These are phyloP conservation scores for Callimorpha dominula DNA, from an alignment of 2,888 invertebrate species.

Conservation along the genomic window DNA sequence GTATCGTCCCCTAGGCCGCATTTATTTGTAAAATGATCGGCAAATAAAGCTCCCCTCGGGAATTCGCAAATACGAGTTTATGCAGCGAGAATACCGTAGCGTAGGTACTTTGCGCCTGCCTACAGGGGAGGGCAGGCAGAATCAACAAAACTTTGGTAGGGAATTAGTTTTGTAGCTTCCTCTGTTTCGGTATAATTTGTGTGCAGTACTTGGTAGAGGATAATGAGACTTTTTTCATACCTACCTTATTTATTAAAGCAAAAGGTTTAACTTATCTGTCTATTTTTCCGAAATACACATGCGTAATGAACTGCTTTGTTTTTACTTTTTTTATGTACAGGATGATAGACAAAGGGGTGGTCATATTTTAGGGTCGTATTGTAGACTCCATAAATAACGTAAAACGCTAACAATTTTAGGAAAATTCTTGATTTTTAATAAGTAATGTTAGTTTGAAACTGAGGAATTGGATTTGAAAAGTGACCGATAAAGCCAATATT, in stretches of 20 bases:
- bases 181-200: conserved; percentile 33
- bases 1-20: conserved; percentile 61
- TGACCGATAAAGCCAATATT: too few relatives aligned
- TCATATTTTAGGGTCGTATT: too few relatives aligned
- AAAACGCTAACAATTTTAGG: too few relatives aligned
- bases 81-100: conserved; percentile 5
- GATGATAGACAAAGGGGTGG: too few relatives aligned
- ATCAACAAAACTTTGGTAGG: conserved; percentile 6
- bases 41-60: conserved; percentile 70
- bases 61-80: conserved; percentile 33
- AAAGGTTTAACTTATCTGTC: too few relatives aligned
- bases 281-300: not conserved
- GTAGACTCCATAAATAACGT: too few relatives aligned
- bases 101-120: conserved; percentile 6
- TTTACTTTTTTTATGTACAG: too few relatives aligned
- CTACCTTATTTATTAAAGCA: not conserved
- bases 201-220: not conserved
- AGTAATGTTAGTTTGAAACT: too few relatives aligned
- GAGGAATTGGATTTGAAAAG: too few relatives aligned
- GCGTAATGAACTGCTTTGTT: not conserved
- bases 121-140: conserved; percentile 1
- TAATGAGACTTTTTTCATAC: not conserved
- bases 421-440: too few relatives aligned
- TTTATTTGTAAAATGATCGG: conserved; percentile 83
- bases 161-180: conserved; percentile 20